Evolutionary conservation across 1,140 invertebrate species (phyloP), one percentile per base, ranked within the genome.

Genomic region (Apis mellifera): DNA sequence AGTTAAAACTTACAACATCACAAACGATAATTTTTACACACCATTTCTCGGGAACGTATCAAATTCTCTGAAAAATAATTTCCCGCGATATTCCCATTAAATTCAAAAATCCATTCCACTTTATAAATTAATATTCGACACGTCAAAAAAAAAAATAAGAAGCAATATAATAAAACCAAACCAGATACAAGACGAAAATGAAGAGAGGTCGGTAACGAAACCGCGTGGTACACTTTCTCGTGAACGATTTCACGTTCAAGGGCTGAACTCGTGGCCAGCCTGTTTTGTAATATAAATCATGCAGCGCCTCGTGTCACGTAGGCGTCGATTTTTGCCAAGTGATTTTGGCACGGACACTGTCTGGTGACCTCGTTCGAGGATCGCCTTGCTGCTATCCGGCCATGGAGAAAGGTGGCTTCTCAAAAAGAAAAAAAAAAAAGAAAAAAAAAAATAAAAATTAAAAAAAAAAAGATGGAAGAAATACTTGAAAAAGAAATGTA

Each of bases 261-360:
- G 65, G 65, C 42, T 48, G 65, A 48, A 42, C 64, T 66, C 64
- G 32, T 66, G 64, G 64, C 21, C 42, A 42, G 12, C 42, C 42
- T 68, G 64, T 19, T 68, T 42, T 13, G 19, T 48, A 42, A 42
- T 7, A n/a, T 68, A 68, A 68, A 68, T 48, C 11, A 11, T 48
- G 65, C 42, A 13, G n/a, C 21, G 32, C 15, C 11, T 48, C 42
- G 32, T 19, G 19, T 66, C 64, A 48, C 26, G 48, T 69, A 52
- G n/a, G n/a, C 48, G 66, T 69, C 48, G 48, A 69, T 69, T 69
- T 69, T 69, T 69, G 66, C 66, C 66, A 69, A 50, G 42, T 69
- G 48, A 69, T 15, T 69, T 69, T 52, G 66, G 48, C 66, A 69
- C 66, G 42, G 66, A 4, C 19, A 48, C 0, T 50, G 48, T 69